These are phyloP conservation scores for Erannis defoliaria DNA, from an alignment of 2,888 invertebrate species.

Conservation along the genomic window DNA sequence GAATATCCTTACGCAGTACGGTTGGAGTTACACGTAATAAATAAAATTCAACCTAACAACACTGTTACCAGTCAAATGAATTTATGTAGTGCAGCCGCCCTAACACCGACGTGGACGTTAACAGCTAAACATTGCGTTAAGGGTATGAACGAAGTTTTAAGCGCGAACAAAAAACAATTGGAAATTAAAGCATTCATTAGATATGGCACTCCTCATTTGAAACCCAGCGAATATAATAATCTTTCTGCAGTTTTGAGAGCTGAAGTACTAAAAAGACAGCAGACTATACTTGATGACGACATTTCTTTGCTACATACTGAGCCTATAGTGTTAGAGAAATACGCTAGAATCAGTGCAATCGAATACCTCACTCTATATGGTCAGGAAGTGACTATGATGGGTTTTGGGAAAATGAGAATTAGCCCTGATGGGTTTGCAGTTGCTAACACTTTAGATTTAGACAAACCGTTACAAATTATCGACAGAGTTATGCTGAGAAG, in stretches of 20 bases:
- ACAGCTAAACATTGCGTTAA: background rate
- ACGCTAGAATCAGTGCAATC: conserved; percentile 6
- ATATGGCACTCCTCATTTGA: conserved; percentile 6
- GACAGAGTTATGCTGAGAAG: background rate
- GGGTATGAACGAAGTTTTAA: background rate
- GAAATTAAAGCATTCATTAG: background rate
- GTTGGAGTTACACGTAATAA: background rate
- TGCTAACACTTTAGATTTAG: background rate
- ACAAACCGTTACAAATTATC: background rate
- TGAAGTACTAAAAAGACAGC: background rate
- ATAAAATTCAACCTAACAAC: background rate
- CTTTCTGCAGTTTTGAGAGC: background rate
- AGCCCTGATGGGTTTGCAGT: background rate
- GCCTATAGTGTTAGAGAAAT: background rate
- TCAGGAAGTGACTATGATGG: background rate
- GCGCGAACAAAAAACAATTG: background rate
- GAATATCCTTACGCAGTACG: background rate
- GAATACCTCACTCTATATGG: background rate
- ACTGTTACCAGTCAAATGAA: background rate
- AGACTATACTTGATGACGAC: background rate
- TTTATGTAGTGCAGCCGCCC: background rate
- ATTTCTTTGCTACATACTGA: background rate
- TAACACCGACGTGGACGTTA: background rate
- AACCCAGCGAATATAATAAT: background rate
- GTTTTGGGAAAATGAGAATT: background rate